These are phyloP conservation scores for Hybos culiciformis DNA, from an alignment of 2,888 invertebrate genomes.

Conservation along the genomic window DNA sequence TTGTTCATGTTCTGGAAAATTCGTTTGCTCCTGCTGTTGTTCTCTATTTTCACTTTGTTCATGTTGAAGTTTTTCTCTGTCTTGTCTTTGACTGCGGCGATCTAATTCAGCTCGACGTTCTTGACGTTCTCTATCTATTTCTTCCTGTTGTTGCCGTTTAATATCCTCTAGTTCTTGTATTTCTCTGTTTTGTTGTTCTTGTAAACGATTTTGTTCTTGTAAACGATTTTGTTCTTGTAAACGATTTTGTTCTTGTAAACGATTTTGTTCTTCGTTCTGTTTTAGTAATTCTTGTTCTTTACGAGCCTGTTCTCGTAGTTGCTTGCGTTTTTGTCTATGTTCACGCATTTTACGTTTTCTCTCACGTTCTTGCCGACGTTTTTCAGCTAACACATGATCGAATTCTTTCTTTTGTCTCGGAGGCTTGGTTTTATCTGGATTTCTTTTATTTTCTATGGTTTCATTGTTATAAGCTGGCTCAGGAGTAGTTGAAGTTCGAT, in stretches of 20 bases:
- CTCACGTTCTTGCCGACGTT: conserved; percentile 5
- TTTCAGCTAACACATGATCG: conserved; percentile 4
- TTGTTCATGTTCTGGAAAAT: not conserved
- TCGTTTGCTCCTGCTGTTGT: not conserved
- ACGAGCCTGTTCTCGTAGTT: not conserved
- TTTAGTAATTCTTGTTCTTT: not conserved
- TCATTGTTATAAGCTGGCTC: conserved; percentile 7
- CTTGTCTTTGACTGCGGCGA: not conserved
- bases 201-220: too few species aligned
- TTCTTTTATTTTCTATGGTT: conserved; percentile 15
- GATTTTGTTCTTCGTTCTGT: not conserved
- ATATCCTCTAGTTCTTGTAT: conserved; percentile 2
- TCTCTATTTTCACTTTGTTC: not conserved
- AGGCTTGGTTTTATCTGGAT: conserved; percentile 10
- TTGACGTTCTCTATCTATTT: conserved; percentile 14
- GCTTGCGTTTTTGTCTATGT: not conserved
- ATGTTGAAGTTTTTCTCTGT: not conserved
- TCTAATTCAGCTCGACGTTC: not conserved
- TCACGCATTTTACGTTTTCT: conserved; percentile 7
- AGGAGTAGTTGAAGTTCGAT: conserved; percentile 13
- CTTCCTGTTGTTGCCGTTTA: conserved; percentile 12
- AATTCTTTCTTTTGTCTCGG: conserved; percentile 11
- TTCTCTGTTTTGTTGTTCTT: too few species aligned
- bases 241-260: not conserved
- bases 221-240: too few species aligned